These are phyloP conservation scores for Microctenopoma lineatum DNA, from an alignment of 2,797 vertebrate species.

Conservation along the genomic window DNA sequence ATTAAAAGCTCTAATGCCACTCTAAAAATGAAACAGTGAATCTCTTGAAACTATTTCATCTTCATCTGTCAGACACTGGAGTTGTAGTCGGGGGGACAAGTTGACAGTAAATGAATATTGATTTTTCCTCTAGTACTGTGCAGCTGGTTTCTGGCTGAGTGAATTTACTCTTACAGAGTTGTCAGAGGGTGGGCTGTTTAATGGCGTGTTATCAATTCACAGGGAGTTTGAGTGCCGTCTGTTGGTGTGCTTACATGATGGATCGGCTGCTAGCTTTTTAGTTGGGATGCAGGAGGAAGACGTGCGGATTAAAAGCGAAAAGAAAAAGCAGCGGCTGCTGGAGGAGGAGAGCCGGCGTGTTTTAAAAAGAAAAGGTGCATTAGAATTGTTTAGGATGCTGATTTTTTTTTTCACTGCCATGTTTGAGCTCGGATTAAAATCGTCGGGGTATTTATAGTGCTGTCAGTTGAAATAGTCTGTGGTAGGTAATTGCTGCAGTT, in stretches of 20 bases:
- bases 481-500: constrained; percentile 33
- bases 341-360: constrained; percentile 5
- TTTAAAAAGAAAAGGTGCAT: constrained; percentile 13
- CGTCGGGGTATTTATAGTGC: constrained; percentile 46
- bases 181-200: constrained; percentile 72
- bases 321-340: constrained; percentile 1
- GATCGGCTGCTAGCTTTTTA: constrained; percentile 36
- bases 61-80: constrained; percentile 48
- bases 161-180: constrained; percentile 65
- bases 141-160: constrained; percentile 70
- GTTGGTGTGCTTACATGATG: constrained; percentile 48
- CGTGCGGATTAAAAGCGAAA: constrained; percentile 8
- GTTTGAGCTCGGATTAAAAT: constrained; percentile 42
- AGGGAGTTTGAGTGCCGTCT: constrained; percentile 53
- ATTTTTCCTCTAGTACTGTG: constrained; percentile 63
- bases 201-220: constrained; percentile 71
- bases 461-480: constrained; percentile 34
- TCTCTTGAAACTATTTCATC: constrained; percentile 64
- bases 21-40: constrained; percentile 57
- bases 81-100: constrained; percentile 51
- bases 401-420: constrained; percentile 21
- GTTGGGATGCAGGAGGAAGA: constrained; percentile 30
- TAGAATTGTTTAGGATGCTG: constrained; percentile 32
- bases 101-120: constrained; percentile 77
- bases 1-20: constrained; percentile 45